Evolutionary conservation across 2,113 vertebrate genomes (phyloP).

Genomic region (Herpailurus yagouaroundi): DNA sequence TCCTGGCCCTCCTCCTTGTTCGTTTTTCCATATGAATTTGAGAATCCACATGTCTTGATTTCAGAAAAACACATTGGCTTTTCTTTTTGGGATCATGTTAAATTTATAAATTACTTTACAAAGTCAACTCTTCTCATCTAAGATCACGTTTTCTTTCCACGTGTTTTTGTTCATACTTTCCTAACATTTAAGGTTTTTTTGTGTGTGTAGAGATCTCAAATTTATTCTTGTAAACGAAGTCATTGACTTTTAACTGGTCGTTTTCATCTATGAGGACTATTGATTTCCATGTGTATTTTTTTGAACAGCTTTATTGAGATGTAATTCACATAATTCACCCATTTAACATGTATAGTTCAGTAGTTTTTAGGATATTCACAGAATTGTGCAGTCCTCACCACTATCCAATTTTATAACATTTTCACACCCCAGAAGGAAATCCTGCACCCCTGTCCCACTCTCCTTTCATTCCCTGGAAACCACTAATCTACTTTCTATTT

Average conservation of each 20-base stretch:
- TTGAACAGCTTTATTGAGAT: not conserved
- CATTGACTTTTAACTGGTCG: not conserved
- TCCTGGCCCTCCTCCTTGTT: not conserved
- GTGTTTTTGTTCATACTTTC: not conserved
- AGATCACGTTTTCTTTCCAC: not conserved
- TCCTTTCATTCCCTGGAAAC: not conserved
- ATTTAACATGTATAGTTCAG: not conserved
- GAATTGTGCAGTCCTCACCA: not conserved
- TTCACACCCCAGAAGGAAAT: not conserved
- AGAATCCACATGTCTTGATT: conserved; percentile 33
- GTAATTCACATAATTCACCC: not conserved
- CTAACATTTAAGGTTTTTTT: not conserved
- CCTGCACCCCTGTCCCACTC: not conserved
- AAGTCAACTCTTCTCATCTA: not conserved
- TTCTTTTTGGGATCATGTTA: conserved; percentile 36
- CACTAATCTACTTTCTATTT: not conserved
- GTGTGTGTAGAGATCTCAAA: not conserved
- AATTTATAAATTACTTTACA: not conserved
- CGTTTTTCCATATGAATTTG: conserved; percentile 60
- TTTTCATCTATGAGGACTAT: not conserved
- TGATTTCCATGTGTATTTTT: not conserved
- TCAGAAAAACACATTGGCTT: not conserved
- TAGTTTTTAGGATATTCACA: not conserved
- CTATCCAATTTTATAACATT: conserved; percentile 13
- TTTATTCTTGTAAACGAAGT: conserved; percentile 2